Base-by-base conservation (phyloP, 1,140 invertebrate species). In the Brachionus asplanchnoidis region DNA sequence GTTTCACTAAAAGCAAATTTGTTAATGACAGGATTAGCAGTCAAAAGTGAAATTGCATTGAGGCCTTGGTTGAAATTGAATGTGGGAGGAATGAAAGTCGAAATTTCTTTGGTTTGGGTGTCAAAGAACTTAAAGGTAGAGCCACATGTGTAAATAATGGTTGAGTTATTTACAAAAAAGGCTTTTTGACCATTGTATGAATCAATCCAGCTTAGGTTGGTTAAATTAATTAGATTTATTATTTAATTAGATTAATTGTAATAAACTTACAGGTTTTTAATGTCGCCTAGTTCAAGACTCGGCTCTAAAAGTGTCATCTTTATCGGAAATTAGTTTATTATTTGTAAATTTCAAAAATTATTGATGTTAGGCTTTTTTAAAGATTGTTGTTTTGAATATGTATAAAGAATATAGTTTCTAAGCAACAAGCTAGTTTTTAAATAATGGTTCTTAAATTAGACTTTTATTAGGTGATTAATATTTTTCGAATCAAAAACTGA, bases 101-200 rank as follows among this genome's bases (percentile, higher is more conserved):
- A 65, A 8, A 26, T 65, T 46, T 60, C 53, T 42, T 46, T 68
- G 11, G 56, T 65, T 40, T 65, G 50, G 12, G 26, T 65, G 42
- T 82, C 65, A 65, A 65, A 82, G 36, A 82, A 68, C 23, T 82
- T 82, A 8, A 82, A 11, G 1, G 6, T 65, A 28, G 79, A 40
- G 12, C 79, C 79, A 82, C 79, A 82, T 11, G 53, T 65, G 60
- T 65, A 82, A 44, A 36, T 56, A 65, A 82, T 42, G 5, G 26
- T 26, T 44, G 53, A 1, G 4, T 82, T 82, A 36, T 82, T 82
- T 1, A 82, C 53, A 12, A 82, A 82, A 65, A 42, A 68, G 1
- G 53, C 53, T 65, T 82, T 82, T 82, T 82, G 79, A 23, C 79
- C 79, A 65, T 68, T 65, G n/a, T 82, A 82, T n/a, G 79, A 82